Evolutionary conservation across 1,140 invertebrate species (phyloP), one percentile per base, ranked within the genome.

Genomic region (Rhagoletis zephyria): DNA sequence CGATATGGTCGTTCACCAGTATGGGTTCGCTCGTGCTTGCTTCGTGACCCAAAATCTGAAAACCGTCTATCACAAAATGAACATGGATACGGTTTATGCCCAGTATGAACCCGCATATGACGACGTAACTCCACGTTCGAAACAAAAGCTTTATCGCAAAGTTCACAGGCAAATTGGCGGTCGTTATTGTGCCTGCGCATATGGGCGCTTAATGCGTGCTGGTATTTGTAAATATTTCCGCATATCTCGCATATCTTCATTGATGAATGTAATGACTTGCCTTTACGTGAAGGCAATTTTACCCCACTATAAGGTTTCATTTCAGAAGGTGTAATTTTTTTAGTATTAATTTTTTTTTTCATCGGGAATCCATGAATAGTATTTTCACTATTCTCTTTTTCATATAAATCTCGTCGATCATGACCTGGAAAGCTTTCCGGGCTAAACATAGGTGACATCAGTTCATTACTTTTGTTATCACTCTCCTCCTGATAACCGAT

Each of bases 1-100:
- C 95, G 94, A 88, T 96, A 96, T 0, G 96, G 96, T 4, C 95
- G 93, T 89, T 96, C 96, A 0, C 97, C 97, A 2, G 96, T 97
- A 91, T 98, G 97, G 14, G 96, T 96, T 12, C 96, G 93, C 88
- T 95, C 94, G 88, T 95, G 94, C 88, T 95, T 95, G 90, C 94
- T 94, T 67, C 94, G 92, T 87, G 93, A 94, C 56, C 94, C 94
- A 89, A 94, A 95, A 89, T 95, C 94, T 0, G 95, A 95, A 92
- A 97, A 97, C 10, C 95, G 92, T 12, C 96, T 93, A 85, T 95
- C 94, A 90, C 96, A 97, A 48, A 95, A 93, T 64, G 94, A 94
- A 88, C 96, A 97, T 89, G 95, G 94, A 92, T 96, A 96, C 0
- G 96, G 96, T 89, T 93, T 93, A 12, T 93, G 90, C 3, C 92